These are phyloP conservation scores for Brachynemurus nebulosus DNA, from an alignment of 2,888 invertebrate genomes.

Conservation along the genomic window DNA sequence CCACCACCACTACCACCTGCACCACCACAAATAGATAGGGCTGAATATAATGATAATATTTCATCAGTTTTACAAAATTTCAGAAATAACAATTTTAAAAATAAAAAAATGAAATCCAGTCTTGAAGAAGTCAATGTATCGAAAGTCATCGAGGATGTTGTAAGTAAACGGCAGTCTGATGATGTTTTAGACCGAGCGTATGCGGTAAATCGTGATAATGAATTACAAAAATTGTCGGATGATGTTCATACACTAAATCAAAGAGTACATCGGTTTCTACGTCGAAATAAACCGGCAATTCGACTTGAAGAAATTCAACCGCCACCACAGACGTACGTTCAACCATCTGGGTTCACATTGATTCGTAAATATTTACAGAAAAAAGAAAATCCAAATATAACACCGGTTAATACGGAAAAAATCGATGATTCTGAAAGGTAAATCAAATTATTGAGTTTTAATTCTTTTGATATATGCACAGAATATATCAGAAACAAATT, in stretches of 20 bases:
- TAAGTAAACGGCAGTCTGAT: neutral
- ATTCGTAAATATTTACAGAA: conserved; percentile 30
- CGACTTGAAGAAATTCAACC: conserved; percentile 38
- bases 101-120: too few species aligned
- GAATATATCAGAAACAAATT: neutral
- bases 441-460: neutral
- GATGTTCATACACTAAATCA: conserved; percentile 48
- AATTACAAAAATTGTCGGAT: conserved; percentile 1
- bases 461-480: neutral
- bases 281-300: conserved; percentile 47
- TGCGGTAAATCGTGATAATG: neutral
- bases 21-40: too few species aligned
- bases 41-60: too few species aligned
- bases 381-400: conserved; percentile 31
- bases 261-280: conserved; percentile 48
- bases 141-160: neutral
- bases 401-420: conserved; percentile 17
- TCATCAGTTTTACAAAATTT: too few species aligned
- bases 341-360: conserved; percentile 47
- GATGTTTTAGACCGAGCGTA: neutral
- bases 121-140: neutral
- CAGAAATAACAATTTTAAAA: too few species aligned
- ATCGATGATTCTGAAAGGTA: conserved; percentile 1
- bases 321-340: conserved; percentile 40
- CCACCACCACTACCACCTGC: too few species aligned